A percentile compares a stretch with the other conserved stretches of the same genome.
Conservation (phyloP, 2,797 vertebrate species). For the Florisuga fusca region DNA sequence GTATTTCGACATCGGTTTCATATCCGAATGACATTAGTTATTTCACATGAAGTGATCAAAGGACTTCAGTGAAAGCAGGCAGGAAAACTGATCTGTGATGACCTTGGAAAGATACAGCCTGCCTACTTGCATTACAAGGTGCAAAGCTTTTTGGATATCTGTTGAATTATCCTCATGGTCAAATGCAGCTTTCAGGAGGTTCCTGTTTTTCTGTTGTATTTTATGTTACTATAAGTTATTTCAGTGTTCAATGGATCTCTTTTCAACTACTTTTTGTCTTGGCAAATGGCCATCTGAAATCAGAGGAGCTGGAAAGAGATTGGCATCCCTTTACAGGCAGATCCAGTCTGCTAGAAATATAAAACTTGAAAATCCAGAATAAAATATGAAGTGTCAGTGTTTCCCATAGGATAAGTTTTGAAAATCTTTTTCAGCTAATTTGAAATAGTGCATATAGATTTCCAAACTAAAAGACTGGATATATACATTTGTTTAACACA, state of each 20-base stretch:
- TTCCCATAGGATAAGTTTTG: not conserved
- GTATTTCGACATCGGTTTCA: not conserved
- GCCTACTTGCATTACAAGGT: not conserved
- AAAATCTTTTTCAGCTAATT: not conserved
- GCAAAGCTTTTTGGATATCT: not conserved
- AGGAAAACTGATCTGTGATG: not conserved
- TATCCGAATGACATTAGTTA: not conserved
- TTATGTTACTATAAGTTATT: not conserved
- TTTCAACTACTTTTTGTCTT: not conserved
- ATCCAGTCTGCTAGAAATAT: not conserved
- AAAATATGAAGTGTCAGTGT: not conserved
- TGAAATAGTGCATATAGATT: not conserved
- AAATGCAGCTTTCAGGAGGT: not conserved
- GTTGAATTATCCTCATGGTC: not conserved
- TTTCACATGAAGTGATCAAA: not conserved
- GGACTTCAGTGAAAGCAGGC: not conserved
- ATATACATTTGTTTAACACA: not conserved
- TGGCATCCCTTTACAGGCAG: not conserved
- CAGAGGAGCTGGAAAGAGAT: not conserved
- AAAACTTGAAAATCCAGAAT: not conserved
- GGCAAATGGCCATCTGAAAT: not conserved
- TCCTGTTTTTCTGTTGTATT: not conserved
- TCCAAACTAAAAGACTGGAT: not conserved
- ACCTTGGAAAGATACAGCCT: not conserved
- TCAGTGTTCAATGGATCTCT: not conserved